A percentile compares a stretch with the other conserved stretches of the same genome.
Evolutionary conservation across 35 echinoderm and acorn worm species (phyloP).

Genomic region (Diadema setosum): DNA sequence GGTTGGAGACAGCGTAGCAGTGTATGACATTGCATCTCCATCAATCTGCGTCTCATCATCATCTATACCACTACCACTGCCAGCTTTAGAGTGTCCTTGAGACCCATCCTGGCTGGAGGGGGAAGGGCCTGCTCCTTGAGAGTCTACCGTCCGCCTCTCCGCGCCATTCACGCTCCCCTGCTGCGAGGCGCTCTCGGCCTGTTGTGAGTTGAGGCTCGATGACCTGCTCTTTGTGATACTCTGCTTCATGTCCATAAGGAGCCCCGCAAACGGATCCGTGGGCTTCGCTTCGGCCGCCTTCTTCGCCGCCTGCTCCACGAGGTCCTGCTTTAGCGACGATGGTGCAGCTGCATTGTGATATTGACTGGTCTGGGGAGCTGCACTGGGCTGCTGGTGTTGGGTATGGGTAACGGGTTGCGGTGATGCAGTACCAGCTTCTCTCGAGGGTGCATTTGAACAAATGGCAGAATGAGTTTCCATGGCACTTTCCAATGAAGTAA

Average conservation of each 20-base stretch:
- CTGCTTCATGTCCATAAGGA: slow-evolving; percentile 46
- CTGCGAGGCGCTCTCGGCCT: background rate
- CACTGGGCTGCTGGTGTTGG: too few species aligned
- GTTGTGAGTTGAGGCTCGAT: background rate
- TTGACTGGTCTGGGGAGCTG: too few species aligned
- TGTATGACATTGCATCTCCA: background rate
- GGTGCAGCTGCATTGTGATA: too few species aligned
- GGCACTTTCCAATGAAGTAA: too few species aligned
- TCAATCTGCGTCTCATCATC: slow-evolving; percentile 32
- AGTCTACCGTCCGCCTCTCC: background rate
- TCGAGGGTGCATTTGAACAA: too few species aligned
- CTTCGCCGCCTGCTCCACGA: background rate
- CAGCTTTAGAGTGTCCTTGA: background rate
- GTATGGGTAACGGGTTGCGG: too few species aligned
- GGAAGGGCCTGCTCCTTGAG: background rate
- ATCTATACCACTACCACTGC: background rate
- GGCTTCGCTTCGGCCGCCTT: slow-evolving; percentile 20
- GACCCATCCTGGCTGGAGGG: background rate
- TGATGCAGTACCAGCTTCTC: too few species aligned
- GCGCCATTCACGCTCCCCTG: background rate
- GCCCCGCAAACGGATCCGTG: slow-evolving; percentile 44
- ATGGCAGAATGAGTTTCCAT: too few species aligned
- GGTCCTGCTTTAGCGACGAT: too few species aligned
- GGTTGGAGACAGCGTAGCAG: background rate
- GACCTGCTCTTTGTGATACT: slow-evolving; percentile 30